Conservation (phyloP, 2,113 vertebrate genomes). For the Triplophysa rosa region DNA sequence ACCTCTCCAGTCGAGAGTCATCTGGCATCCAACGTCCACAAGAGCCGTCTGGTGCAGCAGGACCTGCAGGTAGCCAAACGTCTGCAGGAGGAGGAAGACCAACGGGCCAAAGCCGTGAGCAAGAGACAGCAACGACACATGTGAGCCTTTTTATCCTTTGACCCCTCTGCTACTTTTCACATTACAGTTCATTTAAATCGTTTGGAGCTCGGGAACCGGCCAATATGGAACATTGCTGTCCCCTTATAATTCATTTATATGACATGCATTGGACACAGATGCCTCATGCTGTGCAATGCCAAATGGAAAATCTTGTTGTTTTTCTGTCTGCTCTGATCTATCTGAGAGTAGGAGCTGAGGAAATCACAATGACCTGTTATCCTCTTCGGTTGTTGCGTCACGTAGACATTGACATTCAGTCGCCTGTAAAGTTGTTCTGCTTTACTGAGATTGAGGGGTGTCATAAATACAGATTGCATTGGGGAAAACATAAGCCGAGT, state of each 20-base stretch:
- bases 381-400: neutral
- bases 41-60: slow-evolving; percentile 90
- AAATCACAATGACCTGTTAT: neutral
- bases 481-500: neutral
- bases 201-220: neutral
- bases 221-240: neutral
- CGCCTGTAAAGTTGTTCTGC: neutral
- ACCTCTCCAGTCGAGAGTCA: slow-evolving; percentile 91
- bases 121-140: slow-evolving; percentile 80
- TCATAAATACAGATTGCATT: neutral
- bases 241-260: neutral
- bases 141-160: slow-evolving; percentile 67
- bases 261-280: neutral
- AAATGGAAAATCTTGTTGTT: neutral
- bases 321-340: neutral
- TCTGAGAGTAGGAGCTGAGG: neutral
- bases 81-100: slow-evolving; percentile 92
- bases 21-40: slow-evolving; percentile 92
- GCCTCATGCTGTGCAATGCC: neutral
- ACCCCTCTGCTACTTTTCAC: neutral
- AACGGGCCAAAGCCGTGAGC: slow-evolving; percentile 80
- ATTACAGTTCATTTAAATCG: neutral
- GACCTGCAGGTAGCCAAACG: slow-evolving; percentile 92
- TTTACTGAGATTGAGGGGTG: neutral
- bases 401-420: no score